Percentiles rank a stretch among this genome's conserved stretches.
Evolutionary conservation across 2,888 invertebrate species (phyloP).

Genomic region (Rotaria macrura): DNA sequence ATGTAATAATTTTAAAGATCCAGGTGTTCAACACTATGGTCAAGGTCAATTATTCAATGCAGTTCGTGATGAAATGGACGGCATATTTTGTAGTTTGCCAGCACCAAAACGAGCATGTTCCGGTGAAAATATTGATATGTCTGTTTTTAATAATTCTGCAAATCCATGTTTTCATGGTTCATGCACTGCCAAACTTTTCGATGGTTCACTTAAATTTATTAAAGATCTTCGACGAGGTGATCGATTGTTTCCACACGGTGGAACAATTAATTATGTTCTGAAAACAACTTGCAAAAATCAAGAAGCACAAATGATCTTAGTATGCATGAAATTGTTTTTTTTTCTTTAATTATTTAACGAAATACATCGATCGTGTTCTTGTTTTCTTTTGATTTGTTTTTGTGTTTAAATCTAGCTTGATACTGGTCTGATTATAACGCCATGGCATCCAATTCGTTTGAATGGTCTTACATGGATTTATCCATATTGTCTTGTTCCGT

Average conservation of each 20-base stretch:
- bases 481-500: background rate
- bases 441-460: slow-evolving; percentile 26
- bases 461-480: slow-evolving; percentile 20
- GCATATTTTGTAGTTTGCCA: slow-evolving; percentile 21
- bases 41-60: slow-evolving; percentile 9
- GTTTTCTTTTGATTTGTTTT: too few relatives aligned
- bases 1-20: slow-evolving; percentile 29
- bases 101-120: slow-evolving; percentile 5
- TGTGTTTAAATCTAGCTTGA: background rate
- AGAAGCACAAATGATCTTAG: background rate
- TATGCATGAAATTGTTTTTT: too few relatives aligned
- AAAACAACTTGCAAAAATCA: slow-evolving; percentile 18
- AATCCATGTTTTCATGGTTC: slow-evolving; percentile 19
- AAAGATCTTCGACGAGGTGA: slow-evolving; percentile 25
- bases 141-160: slow-evolving; percentile 14
- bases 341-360: too few relatives aligned
- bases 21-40: slow-evolving; percentile 27
- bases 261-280: slow-evolving; percentile 15
- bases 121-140: background rate
- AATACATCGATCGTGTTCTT: too few relatives aligned
- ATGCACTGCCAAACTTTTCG: background rate
- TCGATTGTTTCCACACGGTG: background rate
- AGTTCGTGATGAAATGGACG: slow-evolving; percentile 17
- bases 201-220: slow-evolving; percentile 21
- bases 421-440: slow-evolving; percentile 23